These are phyloP conservation scores for Amphipoea lucens DNA, from an alignment of 2,888 invertebrate genomes.

Conservation along the genomic window DNA sequence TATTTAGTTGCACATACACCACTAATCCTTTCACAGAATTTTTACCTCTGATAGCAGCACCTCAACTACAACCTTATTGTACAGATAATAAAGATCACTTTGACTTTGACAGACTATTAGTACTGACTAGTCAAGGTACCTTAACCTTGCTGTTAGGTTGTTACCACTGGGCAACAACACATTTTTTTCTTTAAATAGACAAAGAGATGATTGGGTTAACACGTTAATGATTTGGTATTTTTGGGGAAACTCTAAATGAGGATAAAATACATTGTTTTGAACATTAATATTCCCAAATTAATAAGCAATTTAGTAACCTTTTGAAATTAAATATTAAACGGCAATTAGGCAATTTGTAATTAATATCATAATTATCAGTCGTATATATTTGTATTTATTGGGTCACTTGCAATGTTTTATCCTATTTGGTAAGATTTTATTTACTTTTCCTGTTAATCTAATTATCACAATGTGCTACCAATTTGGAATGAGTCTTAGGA, in stretches of 20 bases:
- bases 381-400: background rate
- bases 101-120: no score
- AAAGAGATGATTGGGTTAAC: no score
- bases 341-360: conserved; percentile 8
- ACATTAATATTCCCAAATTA: conserved; percentile 1
- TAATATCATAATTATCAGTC: background rate
- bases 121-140: no score
- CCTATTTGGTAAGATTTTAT: background rate
- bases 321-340: background rate
- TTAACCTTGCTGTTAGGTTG: no score
- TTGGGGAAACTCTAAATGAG: conserved; percentile 9
- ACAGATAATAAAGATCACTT: no score
- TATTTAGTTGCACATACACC: no score
- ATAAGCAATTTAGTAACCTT: conserved; percentile 2
- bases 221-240: conserved; percentile 15
- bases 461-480: background rate
- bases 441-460: background rate
- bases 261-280: background rate
- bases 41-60: no score
- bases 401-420: background rate
- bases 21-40: no score
- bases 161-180: no score
- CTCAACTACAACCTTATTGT: no score
- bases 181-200: no score
- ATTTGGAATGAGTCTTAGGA: background rate